These are phyloP conservation scores for Ceratina calcarata DNA, from an alignment of 1,140 invertebrate genomes.

Conservation along the genomic window DNA sequence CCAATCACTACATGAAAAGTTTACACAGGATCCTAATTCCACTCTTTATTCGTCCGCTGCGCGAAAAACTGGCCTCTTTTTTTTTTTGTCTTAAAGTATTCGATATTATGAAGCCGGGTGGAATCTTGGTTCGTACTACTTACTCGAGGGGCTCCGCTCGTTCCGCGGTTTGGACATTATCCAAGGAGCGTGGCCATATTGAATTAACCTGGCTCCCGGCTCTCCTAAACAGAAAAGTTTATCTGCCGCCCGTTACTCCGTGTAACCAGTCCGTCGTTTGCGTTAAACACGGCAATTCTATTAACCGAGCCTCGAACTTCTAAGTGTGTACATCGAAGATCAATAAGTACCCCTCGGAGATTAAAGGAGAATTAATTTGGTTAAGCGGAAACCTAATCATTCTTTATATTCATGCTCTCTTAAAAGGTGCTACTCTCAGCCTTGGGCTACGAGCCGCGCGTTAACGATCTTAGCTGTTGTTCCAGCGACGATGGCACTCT, in stretches of 20 bases:
- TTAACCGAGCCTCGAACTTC: conserved; percentile 19
- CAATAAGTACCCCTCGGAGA: conserved; percentile 8
- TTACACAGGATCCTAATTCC: conserved; percentile 44
- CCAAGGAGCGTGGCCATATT: conserved; percentile 25
- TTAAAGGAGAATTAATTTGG: background rate
- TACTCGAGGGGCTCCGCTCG: background rate
- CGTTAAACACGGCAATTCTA: conserved; percentile 25
- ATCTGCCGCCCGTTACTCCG: conserved; percentile 16
- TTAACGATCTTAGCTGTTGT: conserved; percentile 40
- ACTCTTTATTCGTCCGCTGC: too few species aligned
- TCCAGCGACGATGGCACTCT: conserved; percentile 6
- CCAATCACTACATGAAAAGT: conserved; percentile 59
- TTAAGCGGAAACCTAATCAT: background rate
- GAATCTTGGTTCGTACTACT: background rate
- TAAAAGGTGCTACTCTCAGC: conserved; percentile 19
- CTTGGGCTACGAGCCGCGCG: conserved; percentile 6
- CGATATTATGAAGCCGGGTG: background rate
- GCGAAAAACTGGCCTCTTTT: conserved; percentile 38
- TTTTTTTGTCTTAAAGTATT: background rate
- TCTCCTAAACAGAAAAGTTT: conserved; percentile 13
- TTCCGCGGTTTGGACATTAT: conserved; percentile 22
- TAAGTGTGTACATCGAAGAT: background rate
- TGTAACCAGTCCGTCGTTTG: background rate
- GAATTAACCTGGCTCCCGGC: conserved; percentile 23
- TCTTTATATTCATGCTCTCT: conserved; percentile 16